phyloP scores from a whole-genome alignment of 1,140 invertebrate species.

The Zaprionus nigranus region DNA sequence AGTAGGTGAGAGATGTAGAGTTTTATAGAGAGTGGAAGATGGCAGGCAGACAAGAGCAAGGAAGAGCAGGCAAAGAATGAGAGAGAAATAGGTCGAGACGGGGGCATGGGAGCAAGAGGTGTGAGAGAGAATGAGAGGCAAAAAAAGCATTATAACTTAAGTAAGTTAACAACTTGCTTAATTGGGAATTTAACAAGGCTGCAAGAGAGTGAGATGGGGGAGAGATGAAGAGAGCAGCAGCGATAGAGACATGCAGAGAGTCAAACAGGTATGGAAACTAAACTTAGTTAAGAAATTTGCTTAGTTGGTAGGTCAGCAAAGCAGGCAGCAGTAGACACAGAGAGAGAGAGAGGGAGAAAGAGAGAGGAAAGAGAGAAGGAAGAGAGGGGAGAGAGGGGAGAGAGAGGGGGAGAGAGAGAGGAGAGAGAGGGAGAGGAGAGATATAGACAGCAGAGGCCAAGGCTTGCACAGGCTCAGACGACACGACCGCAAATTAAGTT shows the following conservation, averaged over 20 bases:
- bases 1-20: neutral
- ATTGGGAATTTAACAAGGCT: neutral
- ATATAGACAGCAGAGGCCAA: neutral
- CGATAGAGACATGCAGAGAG: neutral
- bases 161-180: slow-evolving; percentile 9
- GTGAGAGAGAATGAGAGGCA: neutral
- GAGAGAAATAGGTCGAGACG: neutral
- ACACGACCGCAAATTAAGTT: slow-evolving; percentile 58
- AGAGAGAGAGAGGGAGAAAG: neutral
- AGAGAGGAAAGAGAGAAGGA: neutral
- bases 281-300: neutral
- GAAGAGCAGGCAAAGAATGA: neutral
- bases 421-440: neutral
- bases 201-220: neutral
- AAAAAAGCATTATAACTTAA: neutral
- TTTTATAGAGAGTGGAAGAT: neutral
- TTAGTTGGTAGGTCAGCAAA: neutral
- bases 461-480: neutral
- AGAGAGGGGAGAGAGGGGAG: too few relatives aligned
- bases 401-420: neutral
- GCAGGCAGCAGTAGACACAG: neutral
- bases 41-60: too few relatives aligned
- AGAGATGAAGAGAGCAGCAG: neutral
- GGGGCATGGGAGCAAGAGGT: too few relatives aligned
- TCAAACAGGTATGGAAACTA: neutral